Base-by-base conservation (phyloP, 2,888 invertebrate species). In the Acanthosepion lycidas region DNA sequence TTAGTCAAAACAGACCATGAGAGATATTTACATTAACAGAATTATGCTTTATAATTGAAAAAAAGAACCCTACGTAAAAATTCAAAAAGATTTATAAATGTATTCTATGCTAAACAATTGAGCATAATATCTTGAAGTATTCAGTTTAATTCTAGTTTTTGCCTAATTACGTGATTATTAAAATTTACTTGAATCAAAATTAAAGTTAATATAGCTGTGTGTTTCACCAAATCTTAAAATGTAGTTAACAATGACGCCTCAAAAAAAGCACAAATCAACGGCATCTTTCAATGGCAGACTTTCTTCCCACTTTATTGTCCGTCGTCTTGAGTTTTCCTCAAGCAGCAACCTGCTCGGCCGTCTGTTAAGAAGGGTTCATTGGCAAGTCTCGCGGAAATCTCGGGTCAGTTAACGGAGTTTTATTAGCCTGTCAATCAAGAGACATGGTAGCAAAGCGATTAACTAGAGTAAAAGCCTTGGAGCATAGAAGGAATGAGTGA, bases 371-470 rank as follows among this genome's bases (percentile, higher is more conserved):
- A n/a, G 78, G 78, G n/a, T 78, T 78, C 78, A 78, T 78, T 78
- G 78, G 78, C 78, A 78, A 78, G 78, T 78, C 78, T 78, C 78
- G 18, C n/a, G 33, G 78, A 78, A 78, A 78, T 78, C 78, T 78
- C n/a, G 78, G 78, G 78, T 78, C 78, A 78, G 78, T 78, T 78
- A 78, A 78, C 78, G 78, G 78, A n/a, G 78, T 78, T 78, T n/a
- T 78, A 78, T 78, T 78, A 78, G 78, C 78, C n/a, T 78, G 78
- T 78, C 78, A 78, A 78, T 78, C 78, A 78, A 78, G 15, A 33
- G 78, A 78, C 78, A n/a, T 78, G 12, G 78, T 78, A n/a, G 78
- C 78, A 78, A n/a, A n/a, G 78, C 78, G 78, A 33, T 78, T 78
- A 78, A n/a, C 78, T 78, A 78, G n/a, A 78, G 78, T 28, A 12